Base-by-base conservation (phyloP, 2,888 invertebrate species). In the Aphodius sticticus region DNA sequence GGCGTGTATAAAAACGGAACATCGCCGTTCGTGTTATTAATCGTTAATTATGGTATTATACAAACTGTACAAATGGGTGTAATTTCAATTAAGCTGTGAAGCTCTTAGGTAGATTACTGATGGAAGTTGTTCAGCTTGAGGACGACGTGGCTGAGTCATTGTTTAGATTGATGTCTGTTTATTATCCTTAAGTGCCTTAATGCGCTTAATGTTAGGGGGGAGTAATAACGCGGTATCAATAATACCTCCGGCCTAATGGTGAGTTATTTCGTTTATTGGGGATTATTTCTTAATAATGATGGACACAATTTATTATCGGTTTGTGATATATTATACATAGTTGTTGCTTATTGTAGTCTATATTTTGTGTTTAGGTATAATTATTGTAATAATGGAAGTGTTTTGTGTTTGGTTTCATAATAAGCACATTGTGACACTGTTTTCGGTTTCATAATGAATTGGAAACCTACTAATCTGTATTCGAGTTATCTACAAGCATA, bases 101-200 rank as follows among this genome's bases (percentile, higher is more conserved):
- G 74, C 74, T 74, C 37, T 74, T 74, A 74, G 26, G 74, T 36
- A 74, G 37, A 74, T 74, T 74, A 74, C 70, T n/a, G 36, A 26
- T 36, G 35, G 37, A 74, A 35, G 37, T 36, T 9, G 36, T 74
- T 7, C 26, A 26, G 1, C 35, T 36, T 5, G 14, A 16, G 6
- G 6, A 53, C 53, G 53, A 12, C 7, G 12, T 1, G 53, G 53
- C 53, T 53, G 53, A 53, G 53, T 53, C 53, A 53, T 12, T 53
- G 53, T 53, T 53, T 53, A 12, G 53, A 53, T 53, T 53, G 53
- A 53, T 53, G 12, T 53, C 53, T 53, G 53, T 53, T 53, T 53
- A 53, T 53, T 53, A 53, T 5, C 53, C 7, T 0, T 53, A 53
- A 53, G 53, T 53, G 53, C 53, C 12, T 53, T 53, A 53, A 53